Conservation (phyloP, 2,797 vertebrate genomes). For the Scomberomorus guttatus region DNA sequence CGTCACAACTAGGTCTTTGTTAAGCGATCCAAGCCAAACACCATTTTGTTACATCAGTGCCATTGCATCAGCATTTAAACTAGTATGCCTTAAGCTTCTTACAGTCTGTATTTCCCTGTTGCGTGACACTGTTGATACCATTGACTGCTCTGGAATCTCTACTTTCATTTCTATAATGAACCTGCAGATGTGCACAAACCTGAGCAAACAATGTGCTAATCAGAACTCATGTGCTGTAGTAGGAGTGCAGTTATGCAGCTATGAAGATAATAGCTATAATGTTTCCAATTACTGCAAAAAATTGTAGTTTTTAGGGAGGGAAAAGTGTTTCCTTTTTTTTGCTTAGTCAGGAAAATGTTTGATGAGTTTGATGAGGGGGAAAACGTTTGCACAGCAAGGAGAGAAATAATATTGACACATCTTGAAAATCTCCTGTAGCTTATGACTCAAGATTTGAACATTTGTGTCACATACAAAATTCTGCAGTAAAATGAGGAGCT, state of each 20-base stretch:
- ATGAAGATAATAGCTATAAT: slow-evolving; percentile 26
- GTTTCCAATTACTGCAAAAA: slow-evolving; percentile 26
- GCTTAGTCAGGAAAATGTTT: slow-evolving; percentile 12
- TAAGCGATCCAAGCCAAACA: slow-evolving; percentile 24
- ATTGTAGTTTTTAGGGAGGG: neutral
- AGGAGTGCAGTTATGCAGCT: neutral
- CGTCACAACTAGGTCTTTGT: slow-evolving; percentile 36
- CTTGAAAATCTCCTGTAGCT: slow-evolving; percentile 12
- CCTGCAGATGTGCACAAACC: slow-evolving; percentile 30
- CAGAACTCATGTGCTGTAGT: neutral
- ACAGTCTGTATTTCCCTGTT: slow-evolving; percentile 27
- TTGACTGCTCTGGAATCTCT: slow-evolving; percentile 19
- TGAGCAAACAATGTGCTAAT: slow-evolving; percentile 11
- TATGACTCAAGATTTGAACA: slow-evolving; percentile 4
- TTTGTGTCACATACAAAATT: neutral
- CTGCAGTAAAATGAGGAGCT: neutral
- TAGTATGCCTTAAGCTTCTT: slow-evolving; percentile 12
- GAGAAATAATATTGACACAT: slow-evolving; percentile 25
- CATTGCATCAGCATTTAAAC: slow-evolving; percentile 29
- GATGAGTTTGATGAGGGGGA: neutral
- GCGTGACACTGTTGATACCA: slow-evolving; percentile 35
- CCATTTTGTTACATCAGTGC: slow-evolving; percentile 29
- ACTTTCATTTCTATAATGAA: slow-evolving; percentile 40
- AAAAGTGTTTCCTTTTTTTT: neutral
- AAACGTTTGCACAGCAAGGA: neutral